Evolutionary conservation across 2,113 vertebrate genomes (phyloP).

Genomic region (Trachemys scripta): DNA sequence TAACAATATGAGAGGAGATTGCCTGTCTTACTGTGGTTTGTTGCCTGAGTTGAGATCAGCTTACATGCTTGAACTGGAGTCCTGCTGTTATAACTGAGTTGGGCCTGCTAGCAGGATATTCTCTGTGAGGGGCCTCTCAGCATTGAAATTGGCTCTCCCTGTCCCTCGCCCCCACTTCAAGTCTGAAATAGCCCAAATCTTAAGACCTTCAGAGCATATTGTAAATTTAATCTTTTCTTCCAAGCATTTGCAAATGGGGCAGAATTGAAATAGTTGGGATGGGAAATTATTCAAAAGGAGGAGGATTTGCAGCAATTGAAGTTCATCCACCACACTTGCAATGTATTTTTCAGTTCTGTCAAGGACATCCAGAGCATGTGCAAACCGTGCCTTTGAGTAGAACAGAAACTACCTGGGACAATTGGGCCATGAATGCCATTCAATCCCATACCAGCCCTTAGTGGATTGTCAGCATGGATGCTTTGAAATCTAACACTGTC

Average conservation of each 20-base stretch:
- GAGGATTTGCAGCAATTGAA: not conserved
- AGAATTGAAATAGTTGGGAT: not conserved
- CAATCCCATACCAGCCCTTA: not conserved
- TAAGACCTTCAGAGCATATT: not conserved
- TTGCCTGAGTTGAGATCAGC: accelerated
- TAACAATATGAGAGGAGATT: not conserved
- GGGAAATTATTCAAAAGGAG: not conserved
- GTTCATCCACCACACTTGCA: not conserved
- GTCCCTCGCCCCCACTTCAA: not conserved
- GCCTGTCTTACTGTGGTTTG: not conserved
- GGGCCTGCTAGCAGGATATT: not conserved
- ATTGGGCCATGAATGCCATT: not conserved
- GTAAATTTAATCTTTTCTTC: not conserved
- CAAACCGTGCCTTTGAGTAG: not conserved
- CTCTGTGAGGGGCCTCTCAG: not conserved
- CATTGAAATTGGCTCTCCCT: not conserved
- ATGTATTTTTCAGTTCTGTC: not conserved
- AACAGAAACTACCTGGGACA: not conserved
- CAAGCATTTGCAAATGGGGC: not conserved
- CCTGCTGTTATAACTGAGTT: not conserved
- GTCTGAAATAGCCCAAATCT: not conserved
- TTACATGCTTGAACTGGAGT: not conserved
- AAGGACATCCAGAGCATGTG: not conserved
- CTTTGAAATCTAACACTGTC: not conserved
- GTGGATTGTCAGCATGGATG: not conserved